These are phyloP conservation scores for Loripinus fragilis DNA, from an alignment of 2,888 invertebrate species.

Conservation along the genomic window DNA sequence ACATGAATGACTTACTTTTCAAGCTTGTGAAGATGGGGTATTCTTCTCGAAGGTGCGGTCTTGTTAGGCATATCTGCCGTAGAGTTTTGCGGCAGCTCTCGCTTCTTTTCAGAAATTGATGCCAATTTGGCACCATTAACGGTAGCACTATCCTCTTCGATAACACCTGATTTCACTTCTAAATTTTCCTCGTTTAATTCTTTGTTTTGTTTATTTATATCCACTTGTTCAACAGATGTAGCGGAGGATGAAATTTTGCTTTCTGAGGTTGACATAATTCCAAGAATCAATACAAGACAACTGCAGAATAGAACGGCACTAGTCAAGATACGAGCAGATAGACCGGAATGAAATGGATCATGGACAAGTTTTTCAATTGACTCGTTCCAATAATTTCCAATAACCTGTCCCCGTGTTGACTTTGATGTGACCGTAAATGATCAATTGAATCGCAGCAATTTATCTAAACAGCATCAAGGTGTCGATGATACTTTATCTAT, in stretches of 20 bases:
- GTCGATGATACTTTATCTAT: too few relatives aligned
- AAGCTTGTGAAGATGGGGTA: conserved; percentile 70
- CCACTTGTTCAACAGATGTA: background rate
- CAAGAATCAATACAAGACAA: conserved; percentile 3
- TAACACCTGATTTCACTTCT: background rate
- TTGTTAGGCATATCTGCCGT: conserved; percentile 27
- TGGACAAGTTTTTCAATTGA: conserved; percentile 8
- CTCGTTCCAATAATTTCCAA: conserved; percentile 10
- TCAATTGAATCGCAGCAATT: too few relatives aligned
- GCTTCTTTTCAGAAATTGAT: background rate
- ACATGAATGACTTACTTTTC: conserved; percentile 66
- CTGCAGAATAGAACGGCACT: background rate
- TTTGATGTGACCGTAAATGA: background rate
- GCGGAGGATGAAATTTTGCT: background rate
- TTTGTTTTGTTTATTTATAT: conserved; percentile 5
- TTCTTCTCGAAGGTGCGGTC: conserved; percentile 45
- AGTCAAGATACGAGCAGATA: background rate
- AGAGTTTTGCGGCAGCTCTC: background rate
- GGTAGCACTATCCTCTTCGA: conserved; percentile 14
- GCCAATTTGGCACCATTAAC: conserved; percentile 1
- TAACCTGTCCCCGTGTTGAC: conserved; percentile 6
- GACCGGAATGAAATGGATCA: conserved; percentile 2
- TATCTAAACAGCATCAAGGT: too few relatives aligned
- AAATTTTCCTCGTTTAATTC: background rate
- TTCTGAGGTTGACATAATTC: conserved; percentile 5